A percentile compares a stretch with the other conserved stretches of the same genome.
Conservation (phyloP, 1,140 invertebrate genomes). For the Periplaneta americana region DNA sequence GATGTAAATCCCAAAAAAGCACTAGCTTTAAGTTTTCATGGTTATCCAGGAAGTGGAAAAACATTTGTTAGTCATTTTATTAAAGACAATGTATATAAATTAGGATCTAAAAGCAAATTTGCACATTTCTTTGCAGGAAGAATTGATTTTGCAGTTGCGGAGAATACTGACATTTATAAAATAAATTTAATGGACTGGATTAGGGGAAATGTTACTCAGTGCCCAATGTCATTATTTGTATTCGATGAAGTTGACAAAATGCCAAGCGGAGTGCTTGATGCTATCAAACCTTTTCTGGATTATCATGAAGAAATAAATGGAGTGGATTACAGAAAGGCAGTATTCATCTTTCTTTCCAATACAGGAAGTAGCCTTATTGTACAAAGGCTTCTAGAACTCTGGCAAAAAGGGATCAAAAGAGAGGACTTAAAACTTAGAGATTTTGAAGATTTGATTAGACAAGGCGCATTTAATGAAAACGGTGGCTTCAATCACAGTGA, state of each 20-base stretch:
- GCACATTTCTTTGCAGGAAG: not conserved
- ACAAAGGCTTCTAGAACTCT: conserved; percentile 53
- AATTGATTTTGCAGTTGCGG: not conserved
- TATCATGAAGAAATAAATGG: conserved; percentile 60
- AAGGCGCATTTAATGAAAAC: conserved; percentile 67
- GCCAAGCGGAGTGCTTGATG: conserved; percentile 74
- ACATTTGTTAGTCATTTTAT: not conserved
- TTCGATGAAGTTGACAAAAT: conserved; percentile 98
- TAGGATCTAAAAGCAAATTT: not conserved
- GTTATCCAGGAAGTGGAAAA: not conserved
- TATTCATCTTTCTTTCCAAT: conserved; percentile 92
- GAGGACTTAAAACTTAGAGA: conserved; percentile 61
- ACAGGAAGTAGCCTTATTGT: conserved; percentile 68
- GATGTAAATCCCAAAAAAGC: not conserved
- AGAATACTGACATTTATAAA: not conserved
- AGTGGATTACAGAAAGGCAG: conserved; percentile 57
- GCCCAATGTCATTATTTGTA: conserved; percentile 70
- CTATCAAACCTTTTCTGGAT: conserved; percentile 85
- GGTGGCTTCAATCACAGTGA: conserved; percentile 70
- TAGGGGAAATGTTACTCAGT: conserved; percentile 6
- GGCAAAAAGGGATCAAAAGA: conserved; percentile 55
- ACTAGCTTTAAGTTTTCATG: not conserved
- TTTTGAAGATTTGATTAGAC: conserved; percentile 69
- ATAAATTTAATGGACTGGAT: conserved; percentile 2
- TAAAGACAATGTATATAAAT: not conserved